A percentile compares a stretch with the other conserved stretches of the same genome.
Evolutionary conservation across 2,797 vertebrate genomes (phyloP).

Genomic region (Pteronotus mesoamericanus): DNA sequence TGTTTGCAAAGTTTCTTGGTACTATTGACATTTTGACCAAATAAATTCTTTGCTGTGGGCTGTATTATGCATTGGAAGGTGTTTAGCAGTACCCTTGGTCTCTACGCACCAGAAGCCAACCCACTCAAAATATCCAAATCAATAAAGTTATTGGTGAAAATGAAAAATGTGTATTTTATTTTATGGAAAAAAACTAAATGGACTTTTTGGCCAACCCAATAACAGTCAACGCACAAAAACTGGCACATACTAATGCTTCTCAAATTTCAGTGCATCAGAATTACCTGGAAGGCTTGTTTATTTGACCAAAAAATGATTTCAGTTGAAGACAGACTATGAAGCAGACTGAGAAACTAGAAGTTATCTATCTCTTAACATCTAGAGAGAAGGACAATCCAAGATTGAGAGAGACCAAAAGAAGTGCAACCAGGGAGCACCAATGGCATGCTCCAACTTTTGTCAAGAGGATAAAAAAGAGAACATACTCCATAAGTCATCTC

Average conservation of each 20-base stretch:
- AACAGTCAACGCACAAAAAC: background rate
- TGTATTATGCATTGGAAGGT: no score
- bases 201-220: background rate
- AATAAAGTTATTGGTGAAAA: no score
- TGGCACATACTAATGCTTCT: background rate
- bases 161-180: no score
- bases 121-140: no score
- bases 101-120: no score
- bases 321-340: background rate
- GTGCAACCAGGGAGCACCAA: background rate
- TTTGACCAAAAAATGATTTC: background rate
- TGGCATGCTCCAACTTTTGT: background rate
- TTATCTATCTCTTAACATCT: background rate
- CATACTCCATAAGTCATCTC: background rate
- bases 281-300: background rate
- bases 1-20: no score
- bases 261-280: background rate
- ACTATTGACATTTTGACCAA: no score
- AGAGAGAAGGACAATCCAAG: background rate
- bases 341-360: background rate
- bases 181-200: no score
- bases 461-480: background rate
- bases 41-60: no score
- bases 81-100: no score
- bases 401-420: background rate